Evolutionary conservation across 2,113 vertebrate genomes (phyloP), one percentile per base, ranked within the genome.

Genomic region (Trachemys scripta): DNA sequence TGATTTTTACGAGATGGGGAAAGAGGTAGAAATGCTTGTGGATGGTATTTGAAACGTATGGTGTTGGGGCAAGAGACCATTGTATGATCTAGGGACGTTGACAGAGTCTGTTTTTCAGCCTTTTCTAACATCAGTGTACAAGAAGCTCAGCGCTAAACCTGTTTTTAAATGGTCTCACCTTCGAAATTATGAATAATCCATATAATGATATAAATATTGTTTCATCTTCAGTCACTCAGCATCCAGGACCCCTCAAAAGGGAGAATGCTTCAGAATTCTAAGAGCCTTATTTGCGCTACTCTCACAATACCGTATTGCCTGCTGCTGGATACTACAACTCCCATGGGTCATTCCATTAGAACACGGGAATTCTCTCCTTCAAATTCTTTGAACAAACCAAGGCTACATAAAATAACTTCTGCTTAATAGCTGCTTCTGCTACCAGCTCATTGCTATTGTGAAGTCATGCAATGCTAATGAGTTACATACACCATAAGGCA

Each of bases 1-100:
- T 95, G 97, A 98, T 97, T 98, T 98, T 98, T 98, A 98, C 53
- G 97, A 97, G 97, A 95, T 93, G 91, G 93, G 90, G 95, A 97
- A 97, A 97, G 96, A 97, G 85, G 92, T 35, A 97, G 95, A 97
- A 98, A 97, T 31, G 69, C 89, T 25, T 13, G 91, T 1, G 1
- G 10, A 22, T 5, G 93, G 94, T 97, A 98, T 97, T 95, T 98
- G 94, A 98, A 98, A 98, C 89, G 95, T 94, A 94, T 31, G 8
- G 92, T 86, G 51, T 56, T 93, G 90, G 95, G 90, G 93, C 92
- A 96, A 97, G 94, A 97, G 97, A 80, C 94, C 12, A 3, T 96
- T 97, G 96, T 92, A 90, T 38, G 16, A 94, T 86, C 86, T 69
- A 93, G 96, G 90, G 82, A 97, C 97, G 95, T 96, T 97, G 97